Percentiles rank a stretch among this genome's conserved stretches.
Evolutionary conservation across 2,797 vertebrate species (phyloP).

Genomic region (Graptemys geographica): DNA sequence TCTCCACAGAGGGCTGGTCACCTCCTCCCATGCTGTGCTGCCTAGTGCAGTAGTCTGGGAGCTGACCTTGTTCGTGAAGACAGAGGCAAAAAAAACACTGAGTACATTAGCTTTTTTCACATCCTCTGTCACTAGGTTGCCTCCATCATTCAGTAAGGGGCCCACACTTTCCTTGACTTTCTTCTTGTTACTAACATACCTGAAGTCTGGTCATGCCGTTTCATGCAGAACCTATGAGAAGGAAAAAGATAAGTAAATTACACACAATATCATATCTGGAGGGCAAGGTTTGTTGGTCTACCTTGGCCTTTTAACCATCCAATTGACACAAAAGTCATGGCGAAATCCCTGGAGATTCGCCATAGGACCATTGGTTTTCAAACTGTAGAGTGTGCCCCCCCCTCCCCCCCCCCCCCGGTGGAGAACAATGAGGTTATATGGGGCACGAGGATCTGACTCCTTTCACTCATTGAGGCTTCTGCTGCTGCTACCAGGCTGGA

Average conservation of each 20-base stretch:
- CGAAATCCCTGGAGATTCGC: background rate
- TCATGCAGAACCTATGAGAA: background rate
- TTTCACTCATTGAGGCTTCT: background rate
- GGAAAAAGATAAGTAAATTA: background rate
- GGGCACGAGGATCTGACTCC: background rate
- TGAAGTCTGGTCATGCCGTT: too few species aligned
- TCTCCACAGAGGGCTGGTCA: too few species aligned
- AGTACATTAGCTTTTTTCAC: too few species aligned
- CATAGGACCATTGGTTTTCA: background rate
- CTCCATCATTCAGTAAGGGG: too few species aligned
- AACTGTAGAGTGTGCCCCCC: background rate
- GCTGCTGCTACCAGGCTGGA: background rate
- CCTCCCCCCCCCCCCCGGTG: accelerated
- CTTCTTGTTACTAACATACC: too few species aligned
- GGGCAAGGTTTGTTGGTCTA: background rate
- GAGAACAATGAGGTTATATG: background rate
- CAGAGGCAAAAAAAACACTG: too few species aligned
- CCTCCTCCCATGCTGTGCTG: too few species aligned
- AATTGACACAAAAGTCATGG: background rate
- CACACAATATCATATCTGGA: background rate
- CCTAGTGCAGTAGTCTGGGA: too few species aligned
- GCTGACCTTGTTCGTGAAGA: too few species aligned
- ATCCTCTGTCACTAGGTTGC: too few species aligned
- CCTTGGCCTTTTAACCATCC: background rate
- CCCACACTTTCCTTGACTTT: too few species aligned